Base-by-base conservation (phyloP, 1,140 invertebrate species). In the Helicoverpa armigera region DNA sequence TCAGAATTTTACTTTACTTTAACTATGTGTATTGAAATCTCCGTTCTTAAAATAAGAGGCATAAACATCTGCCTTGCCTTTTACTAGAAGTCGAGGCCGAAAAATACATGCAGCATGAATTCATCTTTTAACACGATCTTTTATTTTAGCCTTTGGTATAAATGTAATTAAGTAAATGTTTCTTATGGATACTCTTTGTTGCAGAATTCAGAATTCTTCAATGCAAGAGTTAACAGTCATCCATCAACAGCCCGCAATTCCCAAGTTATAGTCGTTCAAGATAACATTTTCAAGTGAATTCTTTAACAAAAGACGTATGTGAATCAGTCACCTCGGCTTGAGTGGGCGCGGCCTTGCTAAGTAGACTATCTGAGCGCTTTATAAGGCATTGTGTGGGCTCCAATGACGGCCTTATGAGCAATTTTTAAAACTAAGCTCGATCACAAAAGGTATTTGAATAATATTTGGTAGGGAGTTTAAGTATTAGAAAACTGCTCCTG, bases 291-390 rank as follows among this genome's bases (percentile, higher is more conserved):
- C 11, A 12, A 29, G 53, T 56, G 60, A 69, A 70, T 48, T 51
- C 18, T 9, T 35, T 56, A 58, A 70, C 65, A 79, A 79, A 78
- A 69, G 76, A n/a, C 53, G 54, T 18, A 67, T 67, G 75, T 79
- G 73, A 88, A 88, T 91, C 90, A 93, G 87, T 93, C 91, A 93
- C 78, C 79, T 29, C 63, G 70, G 53, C 10, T n/a, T 50, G 72
- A 67, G 92, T 92, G 88, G 91, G 92, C 81, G 89, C 82, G 88
- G 83, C 89, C 91, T 91, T 89, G 89, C 83, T 84, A 80, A 84
- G 67, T 80, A 82, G 81, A 83, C 85, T 86, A 81, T 84, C 86
- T 84, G 76, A 78, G 48, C 61, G 43, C 90, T 85, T 82, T 88
- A 90, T 89, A 91, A 77, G 91, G 92, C 48, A 65, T 54, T 79